Conservation (phyloP, 2,797 vertebrate genomes). For the Simalia tracyae region DNA sequence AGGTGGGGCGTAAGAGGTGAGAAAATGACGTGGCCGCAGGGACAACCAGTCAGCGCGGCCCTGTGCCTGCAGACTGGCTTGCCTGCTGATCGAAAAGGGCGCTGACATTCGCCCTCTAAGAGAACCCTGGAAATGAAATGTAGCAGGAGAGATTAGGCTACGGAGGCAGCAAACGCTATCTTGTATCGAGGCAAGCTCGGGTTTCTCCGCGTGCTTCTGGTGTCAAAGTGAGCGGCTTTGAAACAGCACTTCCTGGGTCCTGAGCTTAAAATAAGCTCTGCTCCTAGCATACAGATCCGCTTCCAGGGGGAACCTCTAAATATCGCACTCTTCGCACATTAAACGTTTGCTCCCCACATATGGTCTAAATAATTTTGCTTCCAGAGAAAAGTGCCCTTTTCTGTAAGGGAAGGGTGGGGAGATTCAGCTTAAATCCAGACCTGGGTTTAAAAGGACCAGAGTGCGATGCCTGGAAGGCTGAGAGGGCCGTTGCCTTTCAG, state of each 20-base stretch:
- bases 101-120: not conserved
- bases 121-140: not conserved
- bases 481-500: not conserved
- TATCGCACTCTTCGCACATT: too few species aligned
- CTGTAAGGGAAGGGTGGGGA: not conserved
- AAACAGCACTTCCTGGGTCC: not conserved
- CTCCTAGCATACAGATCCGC: not conserved
- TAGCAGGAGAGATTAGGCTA: not conserved
- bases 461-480: not conserved
- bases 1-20: not conserved
- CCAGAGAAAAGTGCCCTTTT: not conserved
- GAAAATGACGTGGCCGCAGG: too few species aligned
- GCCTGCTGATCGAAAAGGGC: not conserved
- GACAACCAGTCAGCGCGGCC: too few species aligned
- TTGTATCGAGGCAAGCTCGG: not conserved
- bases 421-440: not conserved
- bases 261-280: too few species aligned
- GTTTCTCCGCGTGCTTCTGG: not conserved
- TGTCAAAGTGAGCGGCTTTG: not conserved
- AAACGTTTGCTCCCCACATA: not conserved
- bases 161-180: not conserved
- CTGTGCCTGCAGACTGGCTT: too few species aligned
- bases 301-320: fast-evolving
- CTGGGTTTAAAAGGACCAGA: not conserved
- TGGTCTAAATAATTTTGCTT: not conserved